A percentile compares a stretch with the other conserved stretches of the same genome.
These are phyloP conservation scores for Spatulosminthurus flaviceps DNA, from an alignment of 2,888 invertebrate genomes.

Conservation along the genomic window DNA sequence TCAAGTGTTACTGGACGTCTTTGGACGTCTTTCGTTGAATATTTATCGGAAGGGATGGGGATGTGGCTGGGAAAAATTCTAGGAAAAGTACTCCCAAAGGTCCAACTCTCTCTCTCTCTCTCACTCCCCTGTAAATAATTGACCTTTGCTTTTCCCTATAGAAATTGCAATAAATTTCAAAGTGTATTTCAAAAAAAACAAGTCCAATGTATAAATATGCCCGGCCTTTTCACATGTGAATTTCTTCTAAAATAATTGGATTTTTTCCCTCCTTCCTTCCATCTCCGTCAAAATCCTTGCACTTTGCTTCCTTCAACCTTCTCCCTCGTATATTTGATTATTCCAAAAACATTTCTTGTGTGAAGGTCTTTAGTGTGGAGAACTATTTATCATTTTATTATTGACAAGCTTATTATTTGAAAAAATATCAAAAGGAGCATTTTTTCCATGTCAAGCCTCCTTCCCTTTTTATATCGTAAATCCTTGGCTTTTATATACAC, in stretches of 20 bases:
- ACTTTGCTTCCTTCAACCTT: constrained; percentile 47
- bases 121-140: constrained; percentile 42
- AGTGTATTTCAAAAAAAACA: constrained; percentile 30
- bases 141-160: constrained; percentile 40
- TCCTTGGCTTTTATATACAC: too few species aligned
- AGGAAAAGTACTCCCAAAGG: constrained; percentile 32
- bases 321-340: constrained; percentile 30
- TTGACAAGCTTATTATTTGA: constrained; percentile 11
- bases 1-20: constrained; percentile 42
- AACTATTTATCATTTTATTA: constrained; percentile 14
- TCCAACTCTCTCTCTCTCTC: constrained; percentile 21
- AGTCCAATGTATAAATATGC: too few species aligned
- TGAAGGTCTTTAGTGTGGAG: neutral
- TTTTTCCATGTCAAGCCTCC: neutral
- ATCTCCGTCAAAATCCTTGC: constrained; percentile 43
- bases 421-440: neutral
- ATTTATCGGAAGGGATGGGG: constrained; percentile 38
- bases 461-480: too few species aligned
- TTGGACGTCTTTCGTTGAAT: constrained; percentile 39
- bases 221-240: constrained; percentile 19
- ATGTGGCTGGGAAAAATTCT: constrained; percentile 5
- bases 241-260: constrained; percentile 44
- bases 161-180: constrained; percentile 45
- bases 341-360: neutral
- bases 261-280: constrained; percentile 35